These are phyloP conservation scores for Poeciliopsis turrubarensis DNA, from an alignment of 2,113 vertebrate genomes.

Conservation along the genomic window DNA sequence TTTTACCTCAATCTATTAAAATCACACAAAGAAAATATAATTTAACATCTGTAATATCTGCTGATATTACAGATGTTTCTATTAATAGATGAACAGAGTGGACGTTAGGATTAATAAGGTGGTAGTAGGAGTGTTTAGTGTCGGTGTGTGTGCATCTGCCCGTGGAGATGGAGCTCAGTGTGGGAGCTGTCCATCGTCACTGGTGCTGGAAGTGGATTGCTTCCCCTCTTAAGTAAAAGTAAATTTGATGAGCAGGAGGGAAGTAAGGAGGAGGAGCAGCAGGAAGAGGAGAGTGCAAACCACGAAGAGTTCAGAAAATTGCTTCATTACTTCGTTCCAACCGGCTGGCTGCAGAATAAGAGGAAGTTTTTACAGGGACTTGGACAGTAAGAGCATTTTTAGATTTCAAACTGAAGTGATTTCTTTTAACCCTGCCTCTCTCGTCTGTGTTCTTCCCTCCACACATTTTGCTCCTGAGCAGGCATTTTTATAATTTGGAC, in stretches of 20 bases:
- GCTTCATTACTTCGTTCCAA: conserved; percentile 33
- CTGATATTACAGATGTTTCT: not conserved
- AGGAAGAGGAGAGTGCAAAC: conserved; percentile 21
- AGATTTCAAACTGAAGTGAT: conserved; percentile 20
- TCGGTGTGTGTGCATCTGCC: conserved; percentile 13
- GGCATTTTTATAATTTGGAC: conserved; percentile 49
- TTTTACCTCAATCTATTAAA: too few species aligned
- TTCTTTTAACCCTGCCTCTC: conserved; percentile 16
- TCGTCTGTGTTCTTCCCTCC: conserved; percentile 12
- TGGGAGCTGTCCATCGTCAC: conserved; percentile 69
- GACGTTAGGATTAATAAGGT: conserved; percentile 22
- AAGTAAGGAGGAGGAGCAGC: conserved; percentile 19
- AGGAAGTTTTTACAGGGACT: conserved; percentile 54
- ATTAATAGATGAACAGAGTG: not conserved
- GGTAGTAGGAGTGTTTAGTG: conserved; percentile 32
- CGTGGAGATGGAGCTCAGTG: conserved; percentile 17
- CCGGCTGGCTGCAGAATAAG: conserved; percentile 27
- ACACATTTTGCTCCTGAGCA: conserved; percentile 25
- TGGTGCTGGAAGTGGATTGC: conserved; percentile 74
- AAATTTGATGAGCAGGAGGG: conserved; percentile 35
- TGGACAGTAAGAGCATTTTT: conserved; percentile 29
- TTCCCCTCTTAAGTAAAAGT: conserved; percentile 41
- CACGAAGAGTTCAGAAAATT: conserved; percentile 33
- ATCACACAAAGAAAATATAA: too few species aligned
- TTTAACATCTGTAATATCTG: too few species aligned